Evolutionary conservation across 2,113 vertebrate species (phyloP).

Genomic region (Gavia stellata): DNA sequence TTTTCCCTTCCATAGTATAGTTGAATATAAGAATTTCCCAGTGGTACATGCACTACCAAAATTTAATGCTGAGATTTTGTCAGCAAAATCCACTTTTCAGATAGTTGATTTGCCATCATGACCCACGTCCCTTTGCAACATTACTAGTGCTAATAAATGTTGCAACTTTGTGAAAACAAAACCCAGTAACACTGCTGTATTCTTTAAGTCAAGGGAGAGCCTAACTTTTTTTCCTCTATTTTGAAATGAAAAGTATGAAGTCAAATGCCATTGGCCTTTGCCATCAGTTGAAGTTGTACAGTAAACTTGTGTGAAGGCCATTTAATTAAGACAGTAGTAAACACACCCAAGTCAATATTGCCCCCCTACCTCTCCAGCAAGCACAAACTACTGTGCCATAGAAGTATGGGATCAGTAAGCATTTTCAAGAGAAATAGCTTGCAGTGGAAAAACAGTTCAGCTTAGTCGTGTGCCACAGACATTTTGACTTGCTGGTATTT

Average conservation of each 20-base stretch:
- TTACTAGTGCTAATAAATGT: not conserved
- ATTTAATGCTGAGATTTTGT: not conserved
- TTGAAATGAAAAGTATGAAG: not conserved
- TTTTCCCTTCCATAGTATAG: not conserved
- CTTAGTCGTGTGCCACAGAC: not conserved
- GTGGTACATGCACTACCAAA: not conserved
- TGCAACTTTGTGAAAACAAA: not conserved
- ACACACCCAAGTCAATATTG: not conserved
- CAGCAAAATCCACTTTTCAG: not conserved
- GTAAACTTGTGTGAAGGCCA: not conserved
- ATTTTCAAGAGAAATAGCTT: not conserved
- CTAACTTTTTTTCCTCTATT: not conserved
- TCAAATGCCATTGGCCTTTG: not conserved
- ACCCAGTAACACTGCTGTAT: not conserved
- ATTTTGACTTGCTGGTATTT: conserved; percentile 16
- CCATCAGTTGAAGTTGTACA: not conserved
- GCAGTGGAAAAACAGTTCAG: not conserved
- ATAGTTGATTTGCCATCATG: not conserved
- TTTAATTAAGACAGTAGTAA: not conserved
- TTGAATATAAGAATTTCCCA: not conserved
- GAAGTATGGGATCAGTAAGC: not conserved
- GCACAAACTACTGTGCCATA: not conserved
- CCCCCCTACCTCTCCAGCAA: not conserved
- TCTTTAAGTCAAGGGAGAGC: not conserved
- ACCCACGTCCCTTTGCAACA: not conserved